These are phyloP conservation scores for Hydrocynus forskahlii DNA, from an alignment of 2,797 vertebrate genomes.

Conservation along the genomic window DNA sequence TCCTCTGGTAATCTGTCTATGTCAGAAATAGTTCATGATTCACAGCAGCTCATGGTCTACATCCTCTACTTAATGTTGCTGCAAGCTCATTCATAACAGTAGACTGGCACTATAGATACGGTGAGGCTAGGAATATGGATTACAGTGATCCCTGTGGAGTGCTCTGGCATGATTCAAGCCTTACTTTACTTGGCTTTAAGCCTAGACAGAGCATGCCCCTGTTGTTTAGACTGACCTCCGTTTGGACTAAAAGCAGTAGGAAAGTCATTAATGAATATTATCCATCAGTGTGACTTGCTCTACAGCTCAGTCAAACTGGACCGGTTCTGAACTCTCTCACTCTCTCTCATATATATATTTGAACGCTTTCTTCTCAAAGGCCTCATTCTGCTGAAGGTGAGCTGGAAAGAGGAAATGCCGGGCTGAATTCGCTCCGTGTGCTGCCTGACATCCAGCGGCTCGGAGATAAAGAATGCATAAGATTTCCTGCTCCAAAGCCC, in stretches of 20 bases:
- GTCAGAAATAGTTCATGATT: slow-evolving; percentile 29
- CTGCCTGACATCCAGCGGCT: slow-evolving; percentile 55
- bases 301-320: not conserved
- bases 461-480: slow-evolving; percentile 80
- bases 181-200: slow-evolving; percentile 29
- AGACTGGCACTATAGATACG: slow-evolving; percentile 30
- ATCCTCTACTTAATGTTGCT: slow-evolving; percentile 26
- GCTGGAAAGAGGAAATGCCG: slow-evolving; percentile 25
- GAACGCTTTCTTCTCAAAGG: slow-evolving; percentile 44
- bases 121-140: slow-evolving; percentile 17
- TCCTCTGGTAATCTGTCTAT: slow-evolving; percentile 2
- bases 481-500: slow-evolving; percentile 77
- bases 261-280: slow-evolving; percentile 25
- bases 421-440: slow-evolving; percentile 45
- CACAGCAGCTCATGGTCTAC: slow-evolving; percentile 9
- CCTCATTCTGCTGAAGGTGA: slow-evolving; percentile 30
- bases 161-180: not conserved
- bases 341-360: slow-evolving; percentile 7
- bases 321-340: not conserved
- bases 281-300: slow-evolving; percentile 15
- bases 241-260: slow-evolving; percentile 9
- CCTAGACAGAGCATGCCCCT: slow-evolving; percentile 5
- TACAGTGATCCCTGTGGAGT: not conserved
- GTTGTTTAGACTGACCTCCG: slow-evolving; percentile 24
- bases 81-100: slow-evolving; percentile 15